phyloP scores from a whole-genome alignment of 2,888 invertebrate species.

The Eustalomyia histrio region DNA sequence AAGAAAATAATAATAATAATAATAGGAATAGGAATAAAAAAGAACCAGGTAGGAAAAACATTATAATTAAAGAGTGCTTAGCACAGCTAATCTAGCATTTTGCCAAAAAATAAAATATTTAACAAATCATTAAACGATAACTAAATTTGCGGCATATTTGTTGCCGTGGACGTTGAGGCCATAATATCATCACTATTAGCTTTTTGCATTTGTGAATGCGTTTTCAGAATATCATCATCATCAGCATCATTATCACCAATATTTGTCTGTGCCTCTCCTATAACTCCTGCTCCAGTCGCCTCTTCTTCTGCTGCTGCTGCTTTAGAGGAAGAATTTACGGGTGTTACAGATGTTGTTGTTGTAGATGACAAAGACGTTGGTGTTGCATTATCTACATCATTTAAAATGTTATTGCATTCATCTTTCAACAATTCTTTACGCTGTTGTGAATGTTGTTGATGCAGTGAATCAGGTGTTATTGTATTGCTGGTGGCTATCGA shows the following conservation, averaged over 20 bases:
- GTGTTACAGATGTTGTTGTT: not conserved
- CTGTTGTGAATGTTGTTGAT: slow-evolving; percentile 16
- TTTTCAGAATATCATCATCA: slow-evolving; percentile 25
- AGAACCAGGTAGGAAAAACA: slow-evolving; percentile 17
- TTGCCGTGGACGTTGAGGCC: slow-evolving; percentile 69
- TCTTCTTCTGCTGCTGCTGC: not conserved
- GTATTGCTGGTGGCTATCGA: not conserved
- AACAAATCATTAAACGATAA: slow-evolving; percentile 77
- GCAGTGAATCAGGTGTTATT: not conserved
- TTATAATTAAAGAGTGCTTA: slow-evolving; percentile 53
- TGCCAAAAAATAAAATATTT: slow-evolving; percentile 76
- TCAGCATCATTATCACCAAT: slow-evolving; percentile 6
- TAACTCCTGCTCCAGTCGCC: slow-evolving; percentile 11
- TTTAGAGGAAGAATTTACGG: slow-evolving; percentile 14
- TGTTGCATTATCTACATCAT: slow-evolving; percentile 32
- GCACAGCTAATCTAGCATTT: slow-evolving; percentile 70
- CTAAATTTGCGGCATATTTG: slow-evolving; percentile 75
- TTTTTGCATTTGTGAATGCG: slow-evolving; percentile 42
- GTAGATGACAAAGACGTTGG: slow-evolving; percentile 25
- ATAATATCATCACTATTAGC: slow-evolving; percentile 55
- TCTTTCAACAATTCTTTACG: slow-evolving; percentile 25
- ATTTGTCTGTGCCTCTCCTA: slow-evolving; percentile 17
- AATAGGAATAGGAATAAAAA: slow-evolving; percentile 3
- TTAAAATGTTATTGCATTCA: slow-evolving; percentile 13
- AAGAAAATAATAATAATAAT: not conserved